Base-by-base conservation (phyloP, 2,797 vertebrate genomes). In the Hapalemur alaotrensis region DNA sequence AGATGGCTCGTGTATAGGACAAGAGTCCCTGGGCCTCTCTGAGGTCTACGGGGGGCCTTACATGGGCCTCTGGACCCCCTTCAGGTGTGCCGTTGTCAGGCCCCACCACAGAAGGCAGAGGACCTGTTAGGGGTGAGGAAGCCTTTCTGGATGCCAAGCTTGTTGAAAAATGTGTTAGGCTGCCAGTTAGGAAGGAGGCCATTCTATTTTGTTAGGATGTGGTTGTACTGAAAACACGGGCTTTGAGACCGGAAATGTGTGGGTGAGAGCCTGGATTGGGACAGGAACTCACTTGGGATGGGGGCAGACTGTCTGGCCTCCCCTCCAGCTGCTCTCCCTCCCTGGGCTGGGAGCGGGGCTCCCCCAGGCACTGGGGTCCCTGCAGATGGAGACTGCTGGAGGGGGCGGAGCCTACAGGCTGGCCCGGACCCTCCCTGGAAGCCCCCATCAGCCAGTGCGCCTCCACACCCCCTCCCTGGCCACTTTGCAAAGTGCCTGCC, bases 391-490 rank as follows among this genome's bases (percentile, higher is more conserved):
- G 35, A 80, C 78, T 59, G 30, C 63, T 22, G 50, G 78, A 22
- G 7, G 57, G 35, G 35, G 81, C 5, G 0, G n/a, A 52, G 89
- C 59, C 30, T 80, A 25, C 35, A 48, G 91, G 52, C 72, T 7
- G 41, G 46, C 72, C 13, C 0, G 0, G 11, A 7, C 30, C 12
- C 17, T 38, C 32, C 14, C n/a, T 4, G 20, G 13, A 32, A 52
- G 52, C 22, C 41, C 41, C 0, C 4, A 48, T 4, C 52, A 46
- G 48, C 63, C 54, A 28, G 69, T 23, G 14, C 79, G 5, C 25
- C 54, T 41, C 20, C 25, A 80, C 23, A 32, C 23, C 23, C 20
- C 20, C n/a, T 38, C 17, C 22, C 75, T 0, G 0, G 35, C 13
- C 48, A 14, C 17, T 54, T 50, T 4, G 35, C 61, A 28, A 15